phyloP scores from a whole-genome alignment of 2,888 invertebrate genomes.

The Thysanoteuthis rhombus region DNA sequence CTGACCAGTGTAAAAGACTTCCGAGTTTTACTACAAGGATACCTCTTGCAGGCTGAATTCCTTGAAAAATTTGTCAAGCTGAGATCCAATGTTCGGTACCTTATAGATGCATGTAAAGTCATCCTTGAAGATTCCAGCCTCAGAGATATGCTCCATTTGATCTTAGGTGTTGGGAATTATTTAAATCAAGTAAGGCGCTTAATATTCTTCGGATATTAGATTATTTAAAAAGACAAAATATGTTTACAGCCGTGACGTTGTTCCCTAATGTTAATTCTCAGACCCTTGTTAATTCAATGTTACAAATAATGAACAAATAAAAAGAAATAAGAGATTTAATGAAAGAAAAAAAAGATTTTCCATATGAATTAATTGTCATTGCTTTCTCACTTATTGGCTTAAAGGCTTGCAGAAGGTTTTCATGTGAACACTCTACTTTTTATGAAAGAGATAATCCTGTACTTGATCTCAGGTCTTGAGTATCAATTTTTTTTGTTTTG shows the following conservation, averaged over 20 bases:
- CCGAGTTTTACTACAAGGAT: constrained; percentile 65
- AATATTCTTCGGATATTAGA: neutral
- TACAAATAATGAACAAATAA: too few species aligned
- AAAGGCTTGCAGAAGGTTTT: neutral
- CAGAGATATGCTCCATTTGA: constrained; percentile 56
- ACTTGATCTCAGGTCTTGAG: too few species aligned
- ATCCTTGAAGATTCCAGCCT: constrained; percentile 51
- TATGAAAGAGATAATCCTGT: neutral
- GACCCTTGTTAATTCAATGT: too few species aligned
- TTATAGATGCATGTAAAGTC: constrained; percentile 49
- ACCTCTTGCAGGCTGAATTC: constrained; percentile 68
- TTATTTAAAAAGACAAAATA: too few species aligned
- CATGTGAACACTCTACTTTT: neutral
- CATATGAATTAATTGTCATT: too few species aligned
- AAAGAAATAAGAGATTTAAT: too few species aligned
- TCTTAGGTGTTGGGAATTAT: constrained; percentile 64
- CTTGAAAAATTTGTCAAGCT: constrained; percentile 48
- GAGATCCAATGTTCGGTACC: constrained; percentile 46
- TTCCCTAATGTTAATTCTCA: too few species aligned
- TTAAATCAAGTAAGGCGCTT: constrained; percentile 59
- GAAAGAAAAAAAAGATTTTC: too few species aligned
- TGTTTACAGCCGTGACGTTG: too few species aligned
- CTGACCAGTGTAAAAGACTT: constrained; percentile 67
- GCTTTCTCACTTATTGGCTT: neutral
- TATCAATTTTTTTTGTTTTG: neutral